These are phyloP conservation scores for Corythucha ciliata DNA, from an alignment of 2,888 invertebrate genomes.

Conservation along the genomic window DNA sequence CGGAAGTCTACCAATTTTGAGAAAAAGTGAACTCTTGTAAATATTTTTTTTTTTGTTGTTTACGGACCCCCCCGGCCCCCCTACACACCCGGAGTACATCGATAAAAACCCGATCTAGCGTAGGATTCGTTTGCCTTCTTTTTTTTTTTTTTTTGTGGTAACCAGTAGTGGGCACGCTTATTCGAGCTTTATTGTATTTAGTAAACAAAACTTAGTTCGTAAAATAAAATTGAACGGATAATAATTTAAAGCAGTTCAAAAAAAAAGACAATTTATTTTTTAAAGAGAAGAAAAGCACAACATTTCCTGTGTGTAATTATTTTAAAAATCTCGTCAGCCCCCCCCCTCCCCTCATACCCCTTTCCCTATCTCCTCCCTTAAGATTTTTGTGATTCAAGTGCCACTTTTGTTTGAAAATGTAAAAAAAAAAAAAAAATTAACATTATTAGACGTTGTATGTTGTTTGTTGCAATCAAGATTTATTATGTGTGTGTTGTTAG, in stretches of 20 bases:
- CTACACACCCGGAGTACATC: no score
- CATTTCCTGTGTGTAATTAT: neutral
- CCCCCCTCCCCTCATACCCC: neutral
- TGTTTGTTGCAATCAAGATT: constrained; percentile 32
- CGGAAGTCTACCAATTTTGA: no score
- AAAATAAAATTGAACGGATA: no score
- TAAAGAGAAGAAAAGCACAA: constrained; percentile 6
- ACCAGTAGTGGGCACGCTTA: constrained; percentile 25
- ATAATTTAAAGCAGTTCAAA: no score
- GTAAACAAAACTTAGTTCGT: no score
- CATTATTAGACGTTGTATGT: constrained; percentile 32
- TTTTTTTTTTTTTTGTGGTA: no score
- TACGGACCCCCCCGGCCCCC: no score
- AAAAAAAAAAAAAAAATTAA: constrained; percentile 40
- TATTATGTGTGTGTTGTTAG: constrained; percentile 31
- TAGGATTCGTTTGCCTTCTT: no score
- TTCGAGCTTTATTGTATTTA: constrained; percentile 26
- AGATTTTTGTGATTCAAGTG: constrained; percentile 58
- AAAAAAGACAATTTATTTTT: constrained; percentile 17
- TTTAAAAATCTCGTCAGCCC: constrained; percentile 9
- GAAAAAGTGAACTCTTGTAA: no score
- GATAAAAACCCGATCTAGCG: no score
- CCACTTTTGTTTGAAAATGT: constrained; percentile 61
- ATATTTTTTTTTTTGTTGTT: no score
- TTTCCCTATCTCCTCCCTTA: constrained; percentile 21